phyloP scores from a whole-genome alignment of 2,113 vertebrate species.

The Paratilapia polleni region DNA sequence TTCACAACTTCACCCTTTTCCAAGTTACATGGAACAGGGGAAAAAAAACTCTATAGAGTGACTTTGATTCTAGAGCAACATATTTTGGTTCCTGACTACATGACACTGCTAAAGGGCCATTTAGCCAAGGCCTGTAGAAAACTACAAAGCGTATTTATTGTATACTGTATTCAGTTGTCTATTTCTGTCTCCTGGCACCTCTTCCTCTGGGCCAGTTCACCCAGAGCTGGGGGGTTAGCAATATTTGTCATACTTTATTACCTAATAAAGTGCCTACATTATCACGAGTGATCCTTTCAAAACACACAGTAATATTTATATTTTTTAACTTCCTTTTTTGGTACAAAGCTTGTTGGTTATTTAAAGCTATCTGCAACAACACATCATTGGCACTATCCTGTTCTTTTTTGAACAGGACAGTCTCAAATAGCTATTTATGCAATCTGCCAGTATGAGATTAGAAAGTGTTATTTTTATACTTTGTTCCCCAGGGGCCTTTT shows the following conservation, averaged over 20 bases:
- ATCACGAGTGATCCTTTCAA: neutral
- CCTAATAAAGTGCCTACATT: neutral
- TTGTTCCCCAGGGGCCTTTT: neutral
- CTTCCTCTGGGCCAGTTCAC: neutral
- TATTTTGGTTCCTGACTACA: neutral
- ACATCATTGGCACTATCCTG: neutral
- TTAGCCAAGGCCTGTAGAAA: neutral
- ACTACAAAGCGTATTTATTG: neutral
- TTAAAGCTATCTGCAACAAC: constrained; percentile 12
- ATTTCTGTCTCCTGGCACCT: neutral
- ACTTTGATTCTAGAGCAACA: neutral
- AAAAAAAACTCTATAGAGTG: neutral
- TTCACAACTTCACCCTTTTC: neutral
- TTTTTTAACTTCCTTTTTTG: neutral
- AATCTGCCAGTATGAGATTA: constrained; percentile 38
- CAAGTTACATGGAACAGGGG: neutral
- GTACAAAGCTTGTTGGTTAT: neutral
- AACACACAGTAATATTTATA: too few relatives aligned
- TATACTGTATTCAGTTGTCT: neutral
- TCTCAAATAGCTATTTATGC: constrained; percentile 26
- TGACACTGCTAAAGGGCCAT: neutral
- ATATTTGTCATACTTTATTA: neutral
- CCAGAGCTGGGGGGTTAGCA: neutral
- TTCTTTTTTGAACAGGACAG: neutral
- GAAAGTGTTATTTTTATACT: constrained; percentile 40